Base-by-base conservation (phyloP, 2,888 invertebrate genomes). In the Pandemis corylana region DNA sequence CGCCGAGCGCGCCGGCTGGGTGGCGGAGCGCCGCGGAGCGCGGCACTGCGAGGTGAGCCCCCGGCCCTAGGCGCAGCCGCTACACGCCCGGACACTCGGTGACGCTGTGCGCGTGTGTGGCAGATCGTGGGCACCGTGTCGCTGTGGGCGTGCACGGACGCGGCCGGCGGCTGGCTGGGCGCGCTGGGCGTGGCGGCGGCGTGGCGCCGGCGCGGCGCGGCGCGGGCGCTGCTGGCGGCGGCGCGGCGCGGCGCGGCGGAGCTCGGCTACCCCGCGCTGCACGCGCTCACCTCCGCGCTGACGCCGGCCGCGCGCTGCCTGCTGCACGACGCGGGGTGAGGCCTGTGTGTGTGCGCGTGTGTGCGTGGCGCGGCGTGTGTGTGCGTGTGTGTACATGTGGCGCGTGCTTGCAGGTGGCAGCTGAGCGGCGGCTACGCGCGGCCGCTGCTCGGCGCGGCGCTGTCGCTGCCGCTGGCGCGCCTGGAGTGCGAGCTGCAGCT, bases 1-100 rank as follows among this genome's bases (percentile, higher is more conserved):
- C 62, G 56, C 78, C 83, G 82, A 44, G 76, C 79, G 7, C 82
- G 77, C 96, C 95, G 97, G 93, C 5, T 79, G 85, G 62, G 90
- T 90, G 79, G 88, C 88, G 9, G 89, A 88, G 82, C 76, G 78
- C 62, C 82, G 80, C 76, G 86, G 85, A n/a, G n/a, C n/a, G n/a
- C n/a, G n/a, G 13, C 36, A 71, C 64, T 10, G 68, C 12, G 51
- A 64, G 75, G 72, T 72, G 7, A 36, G 28, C 28, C 1, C 28
- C 3, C 28, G 28, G 20, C 20, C 20, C 20, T 20, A 0, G 20
- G 20, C 20, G 20, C 1, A 20, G 20, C 20, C 20, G 20, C 20
- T 20, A 20, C 1, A 20, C 1, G 1, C 20, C 20, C 20, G 1
- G 20, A 20, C 1, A 20, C 20, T 0, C 1, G 28, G 1, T 36